These are phyloP conservation scores for Andinoacara biseriatus DNA, from an alignment of 2,113 vertebrate species.

Conservation along the genomic window DNA sequence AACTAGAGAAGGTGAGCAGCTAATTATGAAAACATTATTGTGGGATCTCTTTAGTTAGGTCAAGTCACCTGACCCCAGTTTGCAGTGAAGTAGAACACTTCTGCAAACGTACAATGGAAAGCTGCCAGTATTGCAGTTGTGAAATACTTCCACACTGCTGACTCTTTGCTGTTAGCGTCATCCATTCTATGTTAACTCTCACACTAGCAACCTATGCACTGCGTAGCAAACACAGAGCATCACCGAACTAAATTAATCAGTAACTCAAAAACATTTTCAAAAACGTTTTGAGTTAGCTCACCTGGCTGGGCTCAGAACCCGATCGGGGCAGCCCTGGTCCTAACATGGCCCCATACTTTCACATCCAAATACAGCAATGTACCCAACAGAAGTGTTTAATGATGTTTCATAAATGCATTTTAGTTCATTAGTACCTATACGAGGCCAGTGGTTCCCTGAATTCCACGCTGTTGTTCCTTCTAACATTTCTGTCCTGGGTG, in stretches of 20 bases:
- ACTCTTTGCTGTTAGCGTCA: not conserved
- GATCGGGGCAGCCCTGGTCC: no score
- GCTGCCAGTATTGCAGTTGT: fast-evolving
- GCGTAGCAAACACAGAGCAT: not conserved
- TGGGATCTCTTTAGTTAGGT: not conserved
- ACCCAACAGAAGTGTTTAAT: not conserved
- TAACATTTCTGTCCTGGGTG: slow-evolving; percentile 91
- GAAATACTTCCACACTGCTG: no score
- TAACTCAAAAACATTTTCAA: no score
- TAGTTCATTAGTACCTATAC: slow-evolving; percentile 81
- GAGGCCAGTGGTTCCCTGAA: slow-evolving; percentile 89
- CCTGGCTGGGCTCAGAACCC: no score
- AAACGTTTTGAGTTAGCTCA: no score
- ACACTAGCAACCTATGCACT: not conserved
- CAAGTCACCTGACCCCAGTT: not conserved
- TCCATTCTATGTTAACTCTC: not conserved
- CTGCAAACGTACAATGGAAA: not conserved
- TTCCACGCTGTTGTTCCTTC: slow-evolving; percentile 83
- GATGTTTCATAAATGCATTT: not conserved
- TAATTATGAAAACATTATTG: not conserved
- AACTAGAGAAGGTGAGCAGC: not conserved
- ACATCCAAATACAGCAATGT: not conserved
- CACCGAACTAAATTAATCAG: no score
- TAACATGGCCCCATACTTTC: not conserved
- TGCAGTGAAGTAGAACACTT: not conserved